Evolutionary conservation across 35 echinoderm and acorn worm species (phyloP), one percentile per base, ranked within the genome.

Genomic region (Chiridota heheva): DNA sequence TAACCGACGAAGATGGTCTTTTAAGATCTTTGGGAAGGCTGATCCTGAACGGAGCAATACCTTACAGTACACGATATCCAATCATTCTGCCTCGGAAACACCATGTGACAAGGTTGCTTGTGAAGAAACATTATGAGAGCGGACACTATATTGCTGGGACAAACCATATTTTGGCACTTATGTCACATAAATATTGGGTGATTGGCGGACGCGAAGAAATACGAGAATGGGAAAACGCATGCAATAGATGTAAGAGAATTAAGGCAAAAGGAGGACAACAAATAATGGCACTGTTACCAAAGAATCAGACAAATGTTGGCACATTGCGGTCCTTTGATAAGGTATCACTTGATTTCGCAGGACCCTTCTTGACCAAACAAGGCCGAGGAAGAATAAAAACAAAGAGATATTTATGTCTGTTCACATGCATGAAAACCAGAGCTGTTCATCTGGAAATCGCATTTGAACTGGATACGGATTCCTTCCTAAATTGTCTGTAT

Each of bases 331-430:
- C 0, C 3, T 89, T 89, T 32, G 53, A 57, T 4, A 36, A 44
- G n/a, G 30, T 63, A 27, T 68, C 57, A n/a, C 56, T 73, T 10
- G 87, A 89, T 60, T 89, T 75, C 56, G 66, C 78, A 36, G 87
- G 78, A 40, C 87, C 78, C 12, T 59, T 89, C 30, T 22, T 60
- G 0, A 53, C 44, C 0, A 82, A 81, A 36, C 55, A 58, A 83
- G 69, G 67, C 1, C 0, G 69, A 18, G 47, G 82, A 13, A n/a
- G 69, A 20, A 34, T 22, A 2, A 57, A 18, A 28, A 20, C 1
- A 1, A 85, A 85, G 46, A 76, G 82, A 42, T 85, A 85, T 42
- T 72, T 31, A 27, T 77, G 69, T 60, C 25, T 85, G 33, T 85
- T 85, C 29, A 76, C 68, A 7, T 85, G 82, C 40, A 27, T 85